Percentiles rank a stretch among this genome's conserved stretches.
phyloP scores from a whole-genome alignment of 92 coral and sea anemone genomes.

The Phenganax marumi region DNA sequence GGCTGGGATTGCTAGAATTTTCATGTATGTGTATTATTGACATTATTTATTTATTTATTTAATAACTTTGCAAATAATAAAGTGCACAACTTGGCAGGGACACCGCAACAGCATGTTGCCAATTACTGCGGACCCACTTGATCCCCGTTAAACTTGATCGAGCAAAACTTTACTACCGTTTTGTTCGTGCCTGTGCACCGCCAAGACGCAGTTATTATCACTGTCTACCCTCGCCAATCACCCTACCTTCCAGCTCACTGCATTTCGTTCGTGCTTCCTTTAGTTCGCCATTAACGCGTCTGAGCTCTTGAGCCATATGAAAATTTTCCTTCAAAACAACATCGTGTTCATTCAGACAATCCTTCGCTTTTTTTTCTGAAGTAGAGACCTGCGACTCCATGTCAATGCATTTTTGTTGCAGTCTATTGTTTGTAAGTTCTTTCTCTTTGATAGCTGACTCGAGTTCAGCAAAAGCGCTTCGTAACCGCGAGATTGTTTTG shows the following conservation, averaged over 20 bases:
- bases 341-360: constrained; percentile 65
- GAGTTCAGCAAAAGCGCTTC: constrained; percentile 34
- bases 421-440: constrained; percentile 48
- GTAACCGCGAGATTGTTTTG: constrained; percentile 45
- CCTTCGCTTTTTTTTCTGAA: constrained; percentile 62
- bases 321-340: constrained; percentile 53
- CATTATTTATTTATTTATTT: no score
- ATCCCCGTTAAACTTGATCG: no score
- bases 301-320: constrained; percentile 62
- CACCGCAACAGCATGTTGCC: no score
- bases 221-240: no score
- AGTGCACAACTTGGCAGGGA: no score
- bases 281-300: constrained; percentile 74
- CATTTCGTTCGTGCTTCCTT: constrained; percentile 76
- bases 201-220: no score
- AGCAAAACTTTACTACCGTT: no score
- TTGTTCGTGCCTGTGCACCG: no score
- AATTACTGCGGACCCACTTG: no score
- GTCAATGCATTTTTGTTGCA: constrained; percentile 55
- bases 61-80: no score
- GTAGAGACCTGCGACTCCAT: constrained; percentile 66
- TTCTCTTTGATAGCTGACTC: constrained; percentile 63
- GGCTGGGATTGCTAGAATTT: no score
- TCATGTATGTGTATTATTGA: no score
- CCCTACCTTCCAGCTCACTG: constrained; percentile 66